phyloP scores from a whole-genome alignment of 2,113 vertebrate species.

The Hiodon alosoides region DNA sequence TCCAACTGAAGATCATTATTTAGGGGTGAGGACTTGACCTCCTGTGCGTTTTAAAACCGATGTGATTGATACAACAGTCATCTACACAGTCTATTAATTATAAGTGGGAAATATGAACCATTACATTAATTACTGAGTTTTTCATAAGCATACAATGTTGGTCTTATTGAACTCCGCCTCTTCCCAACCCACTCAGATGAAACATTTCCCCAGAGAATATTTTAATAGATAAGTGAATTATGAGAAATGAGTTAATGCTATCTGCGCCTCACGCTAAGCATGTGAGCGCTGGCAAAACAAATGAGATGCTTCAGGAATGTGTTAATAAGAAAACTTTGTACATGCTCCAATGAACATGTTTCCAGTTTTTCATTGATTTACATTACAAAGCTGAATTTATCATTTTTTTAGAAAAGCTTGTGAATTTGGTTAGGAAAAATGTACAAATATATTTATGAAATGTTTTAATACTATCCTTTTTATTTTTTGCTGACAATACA shows the following conservation, averaged over 20 bases:
- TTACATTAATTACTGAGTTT: conserved; percentile 25
- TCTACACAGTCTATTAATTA: conserved; percentile 13
- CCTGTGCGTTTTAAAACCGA: conserved; percentile 3
- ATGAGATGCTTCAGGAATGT: conserved; percentile 22
- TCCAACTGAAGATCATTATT: background rate
- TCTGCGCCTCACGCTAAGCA: conserved; percentile 7
- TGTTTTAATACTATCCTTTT: conserved; percentile 21
- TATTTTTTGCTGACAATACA: background rate
- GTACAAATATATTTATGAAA: conserved; percentile 17
- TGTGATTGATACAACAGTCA: background rate
- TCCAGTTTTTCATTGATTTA: conserved; percentile 28
- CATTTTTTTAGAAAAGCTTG: conserved; percentile 18
- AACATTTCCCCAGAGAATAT: conserved; percentile 27
- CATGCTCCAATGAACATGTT: conserved; percentile 17
- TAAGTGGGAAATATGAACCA: conserved; percentile 24
- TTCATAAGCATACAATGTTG: conserved; percentile 35
- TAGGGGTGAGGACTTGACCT: background rate
- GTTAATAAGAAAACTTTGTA: conserved; percentile 20
- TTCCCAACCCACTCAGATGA: conserved; percentile 10
- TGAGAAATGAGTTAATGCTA: conserved; percentile 24
- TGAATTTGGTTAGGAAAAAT: conserved; percentile 7
- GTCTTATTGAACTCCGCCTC: conserved; percentile 6
- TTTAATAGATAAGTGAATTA: conserved; percentile 37
- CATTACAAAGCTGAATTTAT: conserved; percentile 26
- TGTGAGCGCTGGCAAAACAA: conserved; percentile 26